Conservation (phyloP, 2,113 vertebrate species). For the Ctenomys sociabilis region DNA sequence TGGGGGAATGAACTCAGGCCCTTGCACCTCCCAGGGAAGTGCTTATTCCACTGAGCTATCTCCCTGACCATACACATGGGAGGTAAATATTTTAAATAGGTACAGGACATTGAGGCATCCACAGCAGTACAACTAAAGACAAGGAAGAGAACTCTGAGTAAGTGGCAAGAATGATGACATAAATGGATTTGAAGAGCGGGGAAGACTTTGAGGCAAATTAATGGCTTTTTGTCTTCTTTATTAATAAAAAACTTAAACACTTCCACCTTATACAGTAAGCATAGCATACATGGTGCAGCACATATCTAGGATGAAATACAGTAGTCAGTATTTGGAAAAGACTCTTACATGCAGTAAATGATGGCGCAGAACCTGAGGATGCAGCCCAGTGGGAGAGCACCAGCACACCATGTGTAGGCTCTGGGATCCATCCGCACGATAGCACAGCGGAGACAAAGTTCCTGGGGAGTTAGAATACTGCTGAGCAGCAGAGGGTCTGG, state of each 20-base stretch:
- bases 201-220: background rate
- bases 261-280: background rate
- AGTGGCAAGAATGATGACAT: background rate
- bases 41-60: no score
- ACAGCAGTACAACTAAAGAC: background rate
- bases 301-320: constrained; percentile 12
- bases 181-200: background rate
- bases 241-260: background rate
- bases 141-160: background rate
- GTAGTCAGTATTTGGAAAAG: background rate
- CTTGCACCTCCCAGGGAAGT: no score
- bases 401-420: no score
- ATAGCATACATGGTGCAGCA: background rate
- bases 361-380: no score
- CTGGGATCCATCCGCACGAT: no score
- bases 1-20: no score
- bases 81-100: background rate
- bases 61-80: no score
- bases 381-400: background rate
- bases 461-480: background rate
- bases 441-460: background rate
- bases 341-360: background rate
- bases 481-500: background rate
- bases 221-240: background rate
- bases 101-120: background rate